Conservation (phyloP, 2,113 vertebrate species). For the Epinephelus lanceolatus region DNA sequence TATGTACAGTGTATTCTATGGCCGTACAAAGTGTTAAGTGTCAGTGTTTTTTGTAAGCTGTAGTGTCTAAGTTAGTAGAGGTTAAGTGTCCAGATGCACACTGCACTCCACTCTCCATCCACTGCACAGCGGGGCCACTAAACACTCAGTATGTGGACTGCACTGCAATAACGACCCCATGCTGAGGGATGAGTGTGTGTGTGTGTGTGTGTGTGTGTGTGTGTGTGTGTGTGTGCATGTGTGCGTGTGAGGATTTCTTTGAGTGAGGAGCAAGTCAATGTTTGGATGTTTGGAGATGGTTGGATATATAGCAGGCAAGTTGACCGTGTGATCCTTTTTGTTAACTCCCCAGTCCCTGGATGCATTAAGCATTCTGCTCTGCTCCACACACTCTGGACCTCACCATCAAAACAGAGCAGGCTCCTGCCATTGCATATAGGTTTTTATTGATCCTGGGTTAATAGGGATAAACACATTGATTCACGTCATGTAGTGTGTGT, state of each 20-base stretch:
- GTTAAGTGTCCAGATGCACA: constrained; percentile 61
- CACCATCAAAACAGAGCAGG: not conserved
- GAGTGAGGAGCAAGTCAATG: constrained; percentile 15
- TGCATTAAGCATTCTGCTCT: constrained; percentile 42
- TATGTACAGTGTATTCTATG: no score
- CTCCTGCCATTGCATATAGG: not conserved
- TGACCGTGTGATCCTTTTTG: constrained; percentile 3
- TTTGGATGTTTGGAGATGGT: constrained; percentile 5
- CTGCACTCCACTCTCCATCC: constrained; percentile 32
- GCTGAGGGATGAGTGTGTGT: constrained; percentile 19
- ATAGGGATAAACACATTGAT: constrained; percentile 41
- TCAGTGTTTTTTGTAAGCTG: constrained; percentile 7
- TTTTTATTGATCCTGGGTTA: constrained; percentile 34
- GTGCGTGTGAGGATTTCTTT: constrained; percentile 6
- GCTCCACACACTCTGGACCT: constrained; percentile 10
- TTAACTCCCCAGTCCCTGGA: not conserved
- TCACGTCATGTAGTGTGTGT: constrained; percentile 1
- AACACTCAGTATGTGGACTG: constrained; percentile 52
- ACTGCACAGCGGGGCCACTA: constrained; percentile 45
- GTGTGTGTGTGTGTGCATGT: not conserved
- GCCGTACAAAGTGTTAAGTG: not conserved
- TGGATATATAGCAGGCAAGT: not conserved
- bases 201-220: constrained; percentile 11
- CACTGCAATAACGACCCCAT: constrained; percentile 39
- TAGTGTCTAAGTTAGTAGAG: constrained; percentile 22